Evolutionary conservation across 1,140 invertebrate species (phyloP).

Genomic region (Formica exsecta): DNA sequence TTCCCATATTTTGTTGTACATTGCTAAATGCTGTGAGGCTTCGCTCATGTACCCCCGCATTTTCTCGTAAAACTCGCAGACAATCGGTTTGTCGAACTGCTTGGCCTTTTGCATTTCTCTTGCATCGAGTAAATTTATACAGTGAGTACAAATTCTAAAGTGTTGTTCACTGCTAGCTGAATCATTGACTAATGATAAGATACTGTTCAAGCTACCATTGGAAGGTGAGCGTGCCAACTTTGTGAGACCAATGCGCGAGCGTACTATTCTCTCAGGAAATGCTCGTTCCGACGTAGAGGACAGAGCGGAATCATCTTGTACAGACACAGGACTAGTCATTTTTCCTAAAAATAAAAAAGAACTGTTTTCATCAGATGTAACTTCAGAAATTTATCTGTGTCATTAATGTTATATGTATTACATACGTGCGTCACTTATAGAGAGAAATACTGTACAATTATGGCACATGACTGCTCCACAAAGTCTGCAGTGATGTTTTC

Average conservation of each 20-base stretch:
- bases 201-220: slow-evolving; percentile 85
- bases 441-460: slow-evolving; percentile 96
- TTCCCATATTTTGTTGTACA: slow-evolving; percentile 94
- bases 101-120: slow-evolving; percentile 93
- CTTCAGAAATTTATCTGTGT: slow-evolving; percentile 10
- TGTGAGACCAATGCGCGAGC: slow-evolving; percentile 86
- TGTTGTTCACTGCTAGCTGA: slow-evolving; percentile 87
- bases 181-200: slow-evolving; percentile 86
- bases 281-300: slow-evolving; percentile 79
- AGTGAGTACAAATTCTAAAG: slow-evolving; percentile 94
- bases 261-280: slow-evolving; percentile 86
- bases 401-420: slow-evolving; percentile 71
- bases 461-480: slow-evolving; percentile 98
- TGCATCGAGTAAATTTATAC: slow-evolving; percentile 93
- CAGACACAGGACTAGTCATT: slow-evolving; percentile 87
- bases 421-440: slow-evolving; percentile 94
- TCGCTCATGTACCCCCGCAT: slow-evolving; percentile 92
- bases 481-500: slow-evolving; percentile 98
- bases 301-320: slow-evolving; percentile 82
- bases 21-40: slow-evolving; percentile 91
- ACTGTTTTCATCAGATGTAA: background rate
- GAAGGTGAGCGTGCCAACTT: slow-evolving; percentile 85
- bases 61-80: slow-evolving; percentile 94
- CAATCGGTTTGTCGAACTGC: slow-evolving; percentile 91
- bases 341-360: slow-evolving; percentile 85